These are phyloP conservation scores for Spisula subtruncata DNA, from an alignment of 2,888 invertebrate species.

Conservation along the genomic window DNA sequence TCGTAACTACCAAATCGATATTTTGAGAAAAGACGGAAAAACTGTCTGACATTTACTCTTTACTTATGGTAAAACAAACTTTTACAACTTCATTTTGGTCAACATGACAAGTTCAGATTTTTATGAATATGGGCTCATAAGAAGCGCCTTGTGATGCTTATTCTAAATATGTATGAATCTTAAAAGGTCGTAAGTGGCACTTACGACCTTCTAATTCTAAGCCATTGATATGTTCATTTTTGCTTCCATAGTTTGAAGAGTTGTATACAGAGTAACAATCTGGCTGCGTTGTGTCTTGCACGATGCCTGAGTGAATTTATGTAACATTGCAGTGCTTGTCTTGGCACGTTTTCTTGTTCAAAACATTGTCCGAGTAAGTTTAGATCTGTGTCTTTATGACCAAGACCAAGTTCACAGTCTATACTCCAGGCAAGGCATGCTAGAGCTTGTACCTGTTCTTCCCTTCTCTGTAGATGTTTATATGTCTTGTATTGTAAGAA, in stretches of 20 bases:
- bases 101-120: too few species aligned
- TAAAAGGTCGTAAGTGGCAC: too few species aligned
- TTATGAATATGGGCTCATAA: too few species aligned
- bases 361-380: conserved; percentile 19
- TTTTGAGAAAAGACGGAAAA: too few species aligned
- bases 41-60: too few species aligned
- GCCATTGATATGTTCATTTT: neutral
- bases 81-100: too few species aligned
- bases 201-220: too few species aligned
- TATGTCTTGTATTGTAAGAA: conserved; percentile 30
- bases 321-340: neutral
- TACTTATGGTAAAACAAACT: too few species aligned
- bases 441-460: neutral
- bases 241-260: neutral
- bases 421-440: too few species aligned
- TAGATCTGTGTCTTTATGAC: conserved; percentile 2
- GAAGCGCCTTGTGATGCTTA: too few species aligned
- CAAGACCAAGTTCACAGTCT: neutral
- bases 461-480: neutral
- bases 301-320: neutral
- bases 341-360: neutral
- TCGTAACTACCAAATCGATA: too few species aligned
- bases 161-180: too few species aligned
- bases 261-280: neutral
- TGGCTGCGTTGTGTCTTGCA: conserved; percentile 11